phyloP scores from a whole-genome alignment of 2,888 invertebrate genomes.

The Trachelus stipa region DNA sequence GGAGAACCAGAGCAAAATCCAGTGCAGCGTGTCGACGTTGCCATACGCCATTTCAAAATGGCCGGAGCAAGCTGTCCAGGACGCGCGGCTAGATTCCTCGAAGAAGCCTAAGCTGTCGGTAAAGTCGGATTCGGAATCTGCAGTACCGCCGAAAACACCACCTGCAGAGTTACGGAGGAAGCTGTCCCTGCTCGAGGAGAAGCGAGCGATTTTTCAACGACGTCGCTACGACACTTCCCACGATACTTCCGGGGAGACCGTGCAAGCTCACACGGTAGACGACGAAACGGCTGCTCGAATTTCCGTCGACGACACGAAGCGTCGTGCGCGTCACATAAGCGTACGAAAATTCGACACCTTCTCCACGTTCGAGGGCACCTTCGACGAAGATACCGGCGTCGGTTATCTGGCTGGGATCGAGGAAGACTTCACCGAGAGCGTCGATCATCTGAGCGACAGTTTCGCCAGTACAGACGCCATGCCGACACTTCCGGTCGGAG shows the following conservation, averaged over 20 bases:
- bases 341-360: constrained; percentile 60
- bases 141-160: constrained; percentile 39
- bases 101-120: constrained; percentile 36
- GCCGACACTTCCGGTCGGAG: constrained; percentile 26
- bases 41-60: constrained; percentile 71
- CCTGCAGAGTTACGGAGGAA: constrained; percentile 52
- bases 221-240: constrained; percentile 48
- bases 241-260: constrained; percentile 49
- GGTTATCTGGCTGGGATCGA: constrained; percentile 55
- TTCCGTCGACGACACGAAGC: constrained; percentile 9
- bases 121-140: constrained; percentile 50
- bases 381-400: constrained; percentile 55
- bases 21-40: constrained; percentile 69
- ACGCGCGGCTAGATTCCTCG: constrained; percentile 9
- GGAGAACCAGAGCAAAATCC: constrained; percentile 35
- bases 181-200: constrained; percentile 55
- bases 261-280: constrained; percentile 42
- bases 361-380: constrained; percentile 59
- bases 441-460: constrained; percentile 34
- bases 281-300: constrained; percentile 30
- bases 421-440: constrained; percentile 44
- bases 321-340: constrained; percentile 44
- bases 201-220: constrained; percentile 57
- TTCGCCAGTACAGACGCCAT: constrained; percentile 9
- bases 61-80: constrained; percentile 45